These are phyloP conservation scores for Aporophyla nigra DNA, from an alignment of 2,888 invertebrate species.

Conservation along the genomic window DNA sequence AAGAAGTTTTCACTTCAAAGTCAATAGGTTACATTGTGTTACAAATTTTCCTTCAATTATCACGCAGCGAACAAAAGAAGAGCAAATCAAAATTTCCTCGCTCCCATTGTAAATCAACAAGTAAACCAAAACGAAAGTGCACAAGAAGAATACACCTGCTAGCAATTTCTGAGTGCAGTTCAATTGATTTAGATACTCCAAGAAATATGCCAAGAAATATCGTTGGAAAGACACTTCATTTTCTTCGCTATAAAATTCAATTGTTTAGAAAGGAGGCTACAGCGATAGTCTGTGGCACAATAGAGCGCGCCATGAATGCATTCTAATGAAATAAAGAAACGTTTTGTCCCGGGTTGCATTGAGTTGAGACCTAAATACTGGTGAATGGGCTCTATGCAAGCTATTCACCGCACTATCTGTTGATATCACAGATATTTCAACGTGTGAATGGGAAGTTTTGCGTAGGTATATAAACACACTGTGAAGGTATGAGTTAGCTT, in stretches of 20 bases:
- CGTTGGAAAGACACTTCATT: conserved; percentile 60
- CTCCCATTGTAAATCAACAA: conserved; percentile 45
- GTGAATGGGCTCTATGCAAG: conserved; percentile 68
- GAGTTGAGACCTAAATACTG: conserved; percentile 78
- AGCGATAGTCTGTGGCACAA: conserved; percentile 72
- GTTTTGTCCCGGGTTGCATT: conserved; percentile 79
- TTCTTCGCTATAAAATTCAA: conserved; percentile 68
- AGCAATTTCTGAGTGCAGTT: conserved; percentile 35
- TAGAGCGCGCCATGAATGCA: conserved; percentile 75
- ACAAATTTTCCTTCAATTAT: neutral
- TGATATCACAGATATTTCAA: conserved; percentile 64
- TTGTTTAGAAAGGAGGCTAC: conserved; percentile 76
- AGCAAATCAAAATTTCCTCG: conserved; percentile 14
- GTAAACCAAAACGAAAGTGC: conserved; percentile 43
- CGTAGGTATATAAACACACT: conserved; percentile 3
- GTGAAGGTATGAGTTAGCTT: conserved; percentile 2
- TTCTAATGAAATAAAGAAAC: conserved; percentile 87
- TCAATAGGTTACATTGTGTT: neutral
- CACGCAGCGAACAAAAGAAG: conserved; percentile 7
- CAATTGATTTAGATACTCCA: conserved; percentile 57
- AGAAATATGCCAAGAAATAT: conserved; percentile 62
- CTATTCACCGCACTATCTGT: conserved; percentile 74
- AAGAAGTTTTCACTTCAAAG: no score
- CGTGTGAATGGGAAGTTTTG: conserved; percentile 54
- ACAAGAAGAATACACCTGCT: conserved; percentile 45